Evolutionary conservation across 1,140 invertebrate genomes (phyloP).

Genomic region (Drosophila sproati): DNA sequence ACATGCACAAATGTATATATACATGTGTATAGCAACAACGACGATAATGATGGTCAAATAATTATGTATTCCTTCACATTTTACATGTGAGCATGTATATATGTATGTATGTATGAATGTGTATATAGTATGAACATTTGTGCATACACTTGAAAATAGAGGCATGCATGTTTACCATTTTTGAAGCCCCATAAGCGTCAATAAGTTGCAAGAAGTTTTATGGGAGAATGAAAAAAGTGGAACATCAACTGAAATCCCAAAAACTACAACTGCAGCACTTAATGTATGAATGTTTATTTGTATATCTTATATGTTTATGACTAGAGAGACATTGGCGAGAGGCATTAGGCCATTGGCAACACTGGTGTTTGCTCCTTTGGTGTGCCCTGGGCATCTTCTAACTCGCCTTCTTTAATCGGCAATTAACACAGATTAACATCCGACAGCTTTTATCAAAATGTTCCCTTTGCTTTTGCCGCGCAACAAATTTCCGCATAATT

Average conservation of each 20-base stretch:
- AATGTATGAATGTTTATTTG: too few species aligned
- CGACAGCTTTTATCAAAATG: too few species aligned
- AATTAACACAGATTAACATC: too few species aligned
- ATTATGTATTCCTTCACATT: not conserved
- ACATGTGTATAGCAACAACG: not conserved
- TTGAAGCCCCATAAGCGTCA: not conserved
- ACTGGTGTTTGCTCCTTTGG: too few species aligned
- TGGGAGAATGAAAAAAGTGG: not conserved
- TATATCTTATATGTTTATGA: not conserved
- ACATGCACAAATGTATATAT: conserved; percentile 30
- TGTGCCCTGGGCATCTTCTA: too few species aligned
- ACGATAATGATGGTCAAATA: not conserved
- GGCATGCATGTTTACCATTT: not conserved
- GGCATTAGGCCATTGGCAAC: too few species aligned
- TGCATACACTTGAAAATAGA: not conserved
- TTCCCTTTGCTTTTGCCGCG: too few species aligned
- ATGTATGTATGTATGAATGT: not conserved
- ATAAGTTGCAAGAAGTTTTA: not conserved
- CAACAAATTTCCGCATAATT: too few species aligned
- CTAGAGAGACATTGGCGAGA: too few species aligned
- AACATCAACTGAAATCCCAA: too few species aligned
- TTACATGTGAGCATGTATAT: not conserved
- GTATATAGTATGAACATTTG: not conserved
- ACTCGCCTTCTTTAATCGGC: too few species aligned
- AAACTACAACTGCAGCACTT: too few species aligned